phyloP scores from a whole-genome alignment of 2,888 invertebrate genomes.

The Scaptomyza cyrtandrae region DNA sequence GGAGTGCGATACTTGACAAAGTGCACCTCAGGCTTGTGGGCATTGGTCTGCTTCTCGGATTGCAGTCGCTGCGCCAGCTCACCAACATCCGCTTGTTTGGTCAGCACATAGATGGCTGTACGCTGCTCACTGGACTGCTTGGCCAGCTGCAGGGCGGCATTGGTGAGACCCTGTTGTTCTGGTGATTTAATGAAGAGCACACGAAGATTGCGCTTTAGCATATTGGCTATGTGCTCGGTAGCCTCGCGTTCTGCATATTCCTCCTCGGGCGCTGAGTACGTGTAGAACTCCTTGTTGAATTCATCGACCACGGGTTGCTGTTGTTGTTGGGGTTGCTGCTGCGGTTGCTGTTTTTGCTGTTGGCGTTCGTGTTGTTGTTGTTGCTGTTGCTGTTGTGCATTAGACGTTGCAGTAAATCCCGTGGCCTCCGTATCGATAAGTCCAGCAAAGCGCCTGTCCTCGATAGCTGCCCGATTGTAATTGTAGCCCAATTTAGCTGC shows the following conservation, averaged over 20 bases:
- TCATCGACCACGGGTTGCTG: conserved; percentile 50
- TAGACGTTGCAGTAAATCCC: conserved; percentile 55
- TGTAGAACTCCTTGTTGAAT: conserved; percentile 79
- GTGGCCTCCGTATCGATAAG: conserved; percentile 65
- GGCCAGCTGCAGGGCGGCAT: conserved; percentile 76
- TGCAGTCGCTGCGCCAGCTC: conserved; percentile 72
- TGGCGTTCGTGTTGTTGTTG: conserved; percentile 21
- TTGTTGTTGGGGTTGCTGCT: conserved; percentile 20
- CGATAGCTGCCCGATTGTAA: conserved; percentile 53
- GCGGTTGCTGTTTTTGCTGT: conserved; percentile 24
- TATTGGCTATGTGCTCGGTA: conserved; percentile 57
- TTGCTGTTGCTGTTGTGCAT: conserved; percentile 28
- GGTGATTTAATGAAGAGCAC: conserved; percentile 82
- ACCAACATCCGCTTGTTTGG: conserved; percentile 75
- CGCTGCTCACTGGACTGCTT: conserved; percentile 76
- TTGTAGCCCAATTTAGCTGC: conserved; percentile 72
- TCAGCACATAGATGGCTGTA: conserved; percentile 81
- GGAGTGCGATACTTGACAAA: conserved; percentile 81
- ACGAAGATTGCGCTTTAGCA: conserved; percentile 78
- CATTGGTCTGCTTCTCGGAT: conserved; percentile 49
- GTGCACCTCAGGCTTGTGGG: conserved; percentile 79
- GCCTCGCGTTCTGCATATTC: conserved; percentile 68
- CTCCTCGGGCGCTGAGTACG: conserved; percentile 81
- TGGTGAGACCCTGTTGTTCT: conserved; percentile 71
- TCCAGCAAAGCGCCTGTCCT: conserved; percentile 64